Conservation (phyloP, 2,888 invertebrate genomes). For the Hirtodrosophila confusa region DNA sequence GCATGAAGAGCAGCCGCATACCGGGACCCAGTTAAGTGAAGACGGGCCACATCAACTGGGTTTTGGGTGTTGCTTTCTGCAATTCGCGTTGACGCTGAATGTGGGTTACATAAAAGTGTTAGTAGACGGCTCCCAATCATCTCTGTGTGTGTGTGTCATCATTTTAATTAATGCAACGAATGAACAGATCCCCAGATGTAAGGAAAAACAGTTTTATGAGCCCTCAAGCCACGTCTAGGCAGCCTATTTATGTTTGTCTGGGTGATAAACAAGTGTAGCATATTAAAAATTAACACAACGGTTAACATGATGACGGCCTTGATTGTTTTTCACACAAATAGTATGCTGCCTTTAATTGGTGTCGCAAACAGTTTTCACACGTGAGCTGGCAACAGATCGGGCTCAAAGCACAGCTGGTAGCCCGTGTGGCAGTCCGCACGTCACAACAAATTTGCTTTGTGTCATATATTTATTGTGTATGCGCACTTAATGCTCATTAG, state of each 20-base stretch:
- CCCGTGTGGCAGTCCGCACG: constrained; percentile 8
- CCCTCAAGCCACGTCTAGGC: constrained; percentile 26
- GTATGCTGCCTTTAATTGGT: constrained; percentile 38
- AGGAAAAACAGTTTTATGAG: constrained; percentile 4
- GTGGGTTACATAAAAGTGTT: constrained; percentile 73
- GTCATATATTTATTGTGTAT: constrained; percentile 45
- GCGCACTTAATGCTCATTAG: constrained; percentile 45
- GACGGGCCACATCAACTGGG: constrained; percentile 4
- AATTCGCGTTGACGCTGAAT: constrained; percentile 30
- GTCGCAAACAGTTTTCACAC: constrained; percentile 58
- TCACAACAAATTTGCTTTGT: constrained; percentile 16
- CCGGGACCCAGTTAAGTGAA: constrained; percentile 7
- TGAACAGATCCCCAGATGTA: constrained; percentile 29
- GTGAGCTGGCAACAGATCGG: constrained; percentile 14
- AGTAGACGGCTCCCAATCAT: constrained; percentile 44
- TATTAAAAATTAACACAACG: constrained; percentile 60
- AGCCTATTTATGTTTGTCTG: constrained; percentile 44
- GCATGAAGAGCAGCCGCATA: constrained; percentile 7
- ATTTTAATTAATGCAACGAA: constrained; percentile 73
- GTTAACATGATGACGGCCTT: constrained; percentile 55
- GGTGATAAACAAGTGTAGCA: constrained; percentile 59
- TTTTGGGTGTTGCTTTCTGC: constrained; percentile 56
- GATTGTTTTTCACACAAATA: constrained; percentile 39
- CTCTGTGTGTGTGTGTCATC: constrained; percentile 51
- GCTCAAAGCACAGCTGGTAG: constrained; percentile 14